Evolutionary conservation across 2,888 invertebrate species (phyloP).

Genomic region (Chrysodeixis includens): DNA sequence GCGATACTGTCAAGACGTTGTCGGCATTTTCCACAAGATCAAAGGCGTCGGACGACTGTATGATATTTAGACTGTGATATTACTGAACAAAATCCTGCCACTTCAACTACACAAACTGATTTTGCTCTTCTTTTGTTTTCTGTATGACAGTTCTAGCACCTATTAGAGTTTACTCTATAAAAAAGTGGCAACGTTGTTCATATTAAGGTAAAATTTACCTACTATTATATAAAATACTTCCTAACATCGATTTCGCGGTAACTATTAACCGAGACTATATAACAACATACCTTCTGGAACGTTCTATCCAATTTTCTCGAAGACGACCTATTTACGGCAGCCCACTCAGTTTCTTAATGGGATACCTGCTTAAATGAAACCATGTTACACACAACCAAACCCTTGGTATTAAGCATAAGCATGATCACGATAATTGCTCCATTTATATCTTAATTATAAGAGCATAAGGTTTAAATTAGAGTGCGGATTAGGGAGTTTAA

Average conservation of each 20-base stretch:
- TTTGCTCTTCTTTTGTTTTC: too few species aligned
- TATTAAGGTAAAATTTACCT: too few species aligned
- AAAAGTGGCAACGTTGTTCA: too few species aligned
- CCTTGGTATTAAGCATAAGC: background rate
- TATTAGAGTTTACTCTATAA: too few species aligned
- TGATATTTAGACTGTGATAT: too few species aligned
- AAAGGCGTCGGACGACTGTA: too few species aligned
- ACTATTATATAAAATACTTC: too few species aligned
- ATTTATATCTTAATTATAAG: background rate
- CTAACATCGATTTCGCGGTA: background rate
- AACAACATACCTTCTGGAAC: background rate
- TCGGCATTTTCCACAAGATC: too few species aligned
- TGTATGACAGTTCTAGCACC: too few species aligned
- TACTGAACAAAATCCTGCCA: too few species aligned
- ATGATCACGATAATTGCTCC: background rate
- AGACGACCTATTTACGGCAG: background rate
- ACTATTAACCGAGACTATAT: background rate
- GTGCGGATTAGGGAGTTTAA: background rate
- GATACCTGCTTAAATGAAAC: constrained; percentile 2
- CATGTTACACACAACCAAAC: background rate
- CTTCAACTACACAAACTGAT: too few species aligned
- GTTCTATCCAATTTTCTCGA: constrained; percentile 1
- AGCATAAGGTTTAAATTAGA: background rate
- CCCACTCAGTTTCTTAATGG: background rate
- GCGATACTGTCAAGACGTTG: too few species aligned